phyloP scores from a whole-genome alignment of 2,797 vertebrate genomes.

The Centropyge bicolor region DNA sequence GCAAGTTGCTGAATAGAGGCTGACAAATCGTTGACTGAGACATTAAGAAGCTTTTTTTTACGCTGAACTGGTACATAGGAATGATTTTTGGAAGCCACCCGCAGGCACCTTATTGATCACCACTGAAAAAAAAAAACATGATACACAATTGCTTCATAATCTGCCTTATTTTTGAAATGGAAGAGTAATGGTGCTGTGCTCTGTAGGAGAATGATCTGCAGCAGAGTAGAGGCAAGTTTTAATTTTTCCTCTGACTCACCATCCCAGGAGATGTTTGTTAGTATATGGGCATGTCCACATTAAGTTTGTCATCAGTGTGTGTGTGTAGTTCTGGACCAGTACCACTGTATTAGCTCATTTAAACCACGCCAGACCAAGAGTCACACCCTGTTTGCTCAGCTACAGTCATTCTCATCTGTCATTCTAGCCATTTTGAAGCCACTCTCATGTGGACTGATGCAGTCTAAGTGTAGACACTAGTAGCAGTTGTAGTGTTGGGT shows the following conservation, averaged over 20 bases:
- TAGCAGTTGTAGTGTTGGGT: not conserved
- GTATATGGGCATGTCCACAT: not conserved
- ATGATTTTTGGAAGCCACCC: not conserved
- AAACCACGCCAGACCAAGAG: slow-evolving; percentile 8
- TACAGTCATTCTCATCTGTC: not conserved
- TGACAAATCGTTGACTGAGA: no score
- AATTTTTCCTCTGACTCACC: slow-evolving; percentile 13
- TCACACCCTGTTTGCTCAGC: slow-evolving; percentile 40
- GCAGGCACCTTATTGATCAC: not conserved
- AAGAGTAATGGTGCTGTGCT: no score
- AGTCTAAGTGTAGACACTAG: not conserved
- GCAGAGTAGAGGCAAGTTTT: slow-evolving; percentile 3
- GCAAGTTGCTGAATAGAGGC: not conserved
- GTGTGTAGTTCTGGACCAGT: slow-evolving; percentile 1
- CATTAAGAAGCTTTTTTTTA: not conserved
- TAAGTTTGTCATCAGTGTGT: not conserved
- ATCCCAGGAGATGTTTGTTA: not conserved
- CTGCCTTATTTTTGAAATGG: not conserved
- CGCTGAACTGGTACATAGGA: not conserved
- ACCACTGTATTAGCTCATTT: slow-evolving; percentile 55
- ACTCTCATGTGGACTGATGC: not conserved
- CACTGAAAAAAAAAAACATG: not conserved
- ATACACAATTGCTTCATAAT: not conserved
- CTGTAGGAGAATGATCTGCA: not conserved
- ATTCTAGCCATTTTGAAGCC: not conserved